A percentile compares a stretch with the other conserved stretches of the same genome.
Conservation (phyloP, 2,113 vertebrate species). For the Phaethornis superciliosus region DNA sequence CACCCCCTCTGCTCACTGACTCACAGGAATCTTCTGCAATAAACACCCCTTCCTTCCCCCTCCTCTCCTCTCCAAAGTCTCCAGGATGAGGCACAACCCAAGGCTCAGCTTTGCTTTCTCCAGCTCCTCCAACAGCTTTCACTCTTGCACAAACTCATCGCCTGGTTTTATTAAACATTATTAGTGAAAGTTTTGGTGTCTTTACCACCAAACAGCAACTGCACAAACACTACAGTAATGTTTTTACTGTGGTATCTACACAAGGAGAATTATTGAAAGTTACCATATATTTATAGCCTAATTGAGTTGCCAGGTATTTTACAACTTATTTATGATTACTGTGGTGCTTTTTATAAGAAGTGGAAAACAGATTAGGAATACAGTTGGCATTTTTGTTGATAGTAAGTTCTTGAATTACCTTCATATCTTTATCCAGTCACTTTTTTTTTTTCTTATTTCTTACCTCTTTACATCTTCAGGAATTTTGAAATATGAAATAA, state of each 20-base stretch:
- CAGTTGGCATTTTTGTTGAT: not conserved
- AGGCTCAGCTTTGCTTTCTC: no score
- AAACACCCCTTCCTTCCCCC: accelerated
- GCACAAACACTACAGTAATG: not conserved
- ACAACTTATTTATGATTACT: not conserved
- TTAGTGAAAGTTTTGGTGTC: not conserved
- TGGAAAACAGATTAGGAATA: not conserved
- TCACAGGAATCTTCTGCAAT: accelerated
- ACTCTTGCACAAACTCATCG: accelerated
- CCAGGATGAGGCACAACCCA: not conserved
- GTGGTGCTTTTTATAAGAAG: not conserved
- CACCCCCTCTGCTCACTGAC: accelerated
- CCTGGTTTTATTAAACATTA: no score
- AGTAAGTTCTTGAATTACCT: not conserved
- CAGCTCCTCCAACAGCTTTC: accelerated
- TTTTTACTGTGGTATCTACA: not conserved
- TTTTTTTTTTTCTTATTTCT: not conserved
- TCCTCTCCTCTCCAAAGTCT: not conserved
- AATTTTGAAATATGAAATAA: not conserved
- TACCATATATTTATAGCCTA: not conserved
- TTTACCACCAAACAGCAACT: not conserved
- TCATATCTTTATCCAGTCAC: not conserved
- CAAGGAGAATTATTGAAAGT: not conserved
- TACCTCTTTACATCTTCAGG: not conserved
- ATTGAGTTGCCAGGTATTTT: not conserved